These are phyloP conservation scores for Ophion obscuratus DNA, from an alignment of 2,888 invertebrate genomes.

Conservation along the genomic window DNA sequence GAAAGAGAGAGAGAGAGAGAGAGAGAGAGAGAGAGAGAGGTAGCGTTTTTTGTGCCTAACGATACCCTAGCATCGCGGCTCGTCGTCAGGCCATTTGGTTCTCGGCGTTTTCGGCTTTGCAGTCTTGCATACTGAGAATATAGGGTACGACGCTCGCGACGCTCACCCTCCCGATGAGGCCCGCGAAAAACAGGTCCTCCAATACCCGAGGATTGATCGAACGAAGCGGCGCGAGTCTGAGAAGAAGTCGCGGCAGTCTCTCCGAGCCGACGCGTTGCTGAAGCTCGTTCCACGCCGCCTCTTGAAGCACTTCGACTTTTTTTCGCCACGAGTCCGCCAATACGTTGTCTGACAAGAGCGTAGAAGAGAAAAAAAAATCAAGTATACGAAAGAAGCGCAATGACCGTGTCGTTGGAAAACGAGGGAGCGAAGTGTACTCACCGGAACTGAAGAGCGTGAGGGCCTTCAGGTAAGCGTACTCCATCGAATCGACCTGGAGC, in stretches of 20 bases:
- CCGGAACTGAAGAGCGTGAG: slow-evolving; percentile 93
- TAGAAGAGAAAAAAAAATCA: slow-evolving; percentile 19
- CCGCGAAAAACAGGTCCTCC: slow-evolving; percentile 97
- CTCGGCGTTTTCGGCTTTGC: slow-evolving; percentile 82
- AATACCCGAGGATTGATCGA: slow-evolving; percentile 91
- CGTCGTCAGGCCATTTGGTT: slow-evolving; percentile 81
- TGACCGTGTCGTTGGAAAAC: not conserved
- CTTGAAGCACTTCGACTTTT: slow-evolving; percentile 85
- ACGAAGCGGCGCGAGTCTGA: slow-evolving; percentile 90
- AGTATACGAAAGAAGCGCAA: not conserved
- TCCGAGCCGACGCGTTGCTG: slow-evolving; percentile 85
- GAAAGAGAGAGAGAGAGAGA: not conserved
- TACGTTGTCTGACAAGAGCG: slow-evolving; percentile 77
- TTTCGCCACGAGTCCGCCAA: slow-evolving; percentile 81
- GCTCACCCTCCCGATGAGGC: slow-evolving; percentile 95
- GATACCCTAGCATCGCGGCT: slow-evolving; percentile 73
- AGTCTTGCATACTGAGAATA: slow-evolving; percentile 88
- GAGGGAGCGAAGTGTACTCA: slow-evolving; percentile 76
- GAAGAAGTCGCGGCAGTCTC: slow-evolving; percentile 87
- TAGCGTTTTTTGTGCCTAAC: slow-evolving; percentile 51
- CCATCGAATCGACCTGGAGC: slow-evolving; percentile 91
- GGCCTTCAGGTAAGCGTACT: slow-evolving; percentile 95
- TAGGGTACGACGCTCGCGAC: slow-evolving; percentile 98
- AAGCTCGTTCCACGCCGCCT: slow-evolving; percentile 85
- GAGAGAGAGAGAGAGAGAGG: not conserved